Evolutionary conservation across 2,888 invertebrate species (phyloP).

Genomic region (Palloptera scutellata): DNA sequence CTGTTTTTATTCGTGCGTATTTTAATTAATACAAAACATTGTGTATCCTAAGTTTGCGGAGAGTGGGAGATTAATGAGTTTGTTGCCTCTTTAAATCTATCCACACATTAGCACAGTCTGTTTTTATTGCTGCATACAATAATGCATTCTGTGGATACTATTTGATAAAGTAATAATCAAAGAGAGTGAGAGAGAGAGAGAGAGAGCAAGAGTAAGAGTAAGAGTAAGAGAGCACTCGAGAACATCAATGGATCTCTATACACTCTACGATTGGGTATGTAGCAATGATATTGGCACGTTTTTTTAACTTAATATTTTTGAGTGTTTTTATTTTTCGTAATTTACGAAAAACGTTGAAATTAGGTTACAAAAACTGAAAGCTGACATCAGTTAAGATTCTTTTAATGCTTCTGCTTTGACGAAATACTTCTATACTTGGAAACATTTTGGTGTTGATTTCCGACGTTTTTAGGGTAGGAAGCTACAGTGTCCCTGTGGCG

Average conservation of each 20-base stretch:
- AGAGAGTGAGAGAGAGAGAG: constrained; percentile 6
- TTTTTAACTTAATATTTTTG: not conserved
- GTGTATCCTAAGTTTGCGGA: no score
- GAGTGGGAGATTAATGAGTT: not conserved
- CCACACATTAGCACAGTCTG: constrained; percentile 9
- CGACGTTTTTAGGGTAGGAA: no score
- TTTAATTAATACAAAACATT: no score
- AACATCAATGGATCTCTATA: constrained; percentile 53
- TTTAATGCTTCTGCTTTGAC: no score
- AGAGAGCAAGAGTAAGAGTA: not conserved
- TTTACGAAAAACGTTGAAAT: no score
- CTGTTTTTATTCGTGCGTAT: no score
- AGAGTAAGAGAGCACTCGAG: not conserved
- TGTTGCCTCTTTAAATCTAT: constrained; percentile 15
- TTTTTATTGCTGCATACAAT: constrained; percentile 8
- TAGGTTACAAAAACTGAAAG: no score
- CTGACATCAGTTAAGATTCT: not conserved
- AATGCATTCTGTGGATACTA: constrained; percentile 26
- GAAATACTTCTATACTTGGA: no score
- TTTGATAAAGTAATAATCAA: constrained; percentile 7
- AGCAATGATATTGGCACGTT: not conserved
- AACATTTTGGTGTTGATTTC: no score
- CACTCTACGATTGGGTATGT: constrained; percentile 58
- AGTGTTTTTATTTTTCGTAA: not conserved
- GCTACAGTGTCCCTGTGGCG: no score